Conservation (phyloP, 1,140 invertebrate species). For the Drosophila malerkotliana region DNA sequence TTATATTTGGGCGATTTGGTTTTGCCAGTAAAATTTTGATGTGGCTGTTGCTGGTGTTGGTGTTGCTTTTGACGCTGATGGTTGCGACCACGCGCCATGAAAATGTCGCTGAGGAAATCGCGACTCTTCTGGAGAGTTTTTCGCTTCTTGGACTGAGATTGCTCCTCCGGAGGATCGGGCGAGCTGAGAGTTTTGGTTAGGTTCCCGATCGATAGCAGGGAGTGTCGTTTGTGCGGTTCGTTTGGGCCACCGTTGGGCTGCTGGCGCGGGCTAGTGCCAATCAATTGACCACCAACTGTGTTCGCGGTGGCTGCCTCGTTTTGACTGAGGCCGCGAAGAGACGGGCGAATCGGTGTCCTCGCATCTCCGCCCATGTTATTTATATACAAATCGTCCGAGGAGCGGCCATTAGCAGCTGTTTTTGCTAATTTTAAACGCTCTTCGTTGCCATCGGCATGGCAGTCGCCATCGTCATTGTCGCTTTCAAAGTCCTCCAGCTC, state of each 20-base stretch:
- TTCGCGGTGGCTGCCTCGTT: conserved; percentile 73
- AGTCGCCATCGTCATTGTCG: conserved; percentile 30
- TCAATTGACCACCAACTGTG: conserved; percentile 49
- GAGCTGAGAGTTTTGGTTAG: neutral
- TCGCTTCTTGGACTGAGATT: neutral
- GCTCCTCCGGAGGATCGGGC: neutral
- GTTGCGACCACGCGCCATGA: conserved; percentile 83
- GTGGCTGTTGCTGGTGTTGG: conserved; percentile 42
- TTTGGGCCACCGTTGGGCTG: conserved; percentile 51
- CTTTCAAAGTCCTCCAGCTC: conserved; percentile 75
- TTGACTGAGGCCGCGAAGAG: conserved; percentile 66
- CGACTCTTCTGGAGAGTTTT: conserved; percentile 72
- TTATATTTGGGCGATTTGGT: conserved; percentile 47
- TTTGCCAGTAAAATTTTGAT: conserved; percentile 18
- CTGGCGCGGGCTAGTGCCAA: conserved; percentile 50
- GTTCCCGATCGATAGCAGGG: conserved; percentile 57
- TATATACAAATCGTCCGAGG: conserved; percentile 73
- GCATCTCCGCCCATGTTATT: conserved; percentile 67
- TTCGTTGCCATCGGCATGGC: conserved; percentile 17
- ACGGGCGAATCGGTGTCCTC: conserved; percentile 29
- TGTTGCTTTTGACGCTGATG: conserved; percentile 68
- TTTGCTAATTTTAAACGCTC: conserved; percentile 78
- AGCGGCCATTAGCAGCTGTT: conserved; percentile 78
- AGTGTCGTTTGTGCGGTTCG: conserved; percentile 59
- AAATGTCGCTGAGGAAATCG: conserved; percentile 76